Conservation (phyloP, 2,113 vertebrate species). For the Zosterops hypoxanthus region DNA sequence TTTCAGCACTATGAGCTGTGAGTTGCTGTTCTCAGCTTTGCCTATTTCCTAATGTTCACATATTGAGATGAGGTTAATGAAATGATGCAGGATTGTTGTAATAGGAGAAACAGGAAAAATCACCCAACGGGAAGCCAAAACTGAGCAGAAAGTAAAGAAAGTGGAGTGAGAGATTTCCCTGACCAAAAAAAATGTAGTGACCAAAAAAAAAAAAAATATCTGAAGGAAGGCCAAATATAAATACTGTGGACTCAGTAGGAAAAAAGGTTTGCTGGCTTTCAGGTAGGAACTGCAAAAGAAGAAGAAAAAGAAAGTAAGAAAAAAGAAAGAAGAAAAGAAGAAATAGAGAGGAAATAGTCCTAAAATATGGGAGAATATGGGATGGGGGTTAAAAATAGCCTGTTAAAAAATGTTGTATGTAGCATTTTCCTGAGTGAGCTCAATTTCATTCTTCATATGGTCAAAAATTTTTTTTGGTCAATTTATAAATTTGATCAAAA, state of each 20-base stretch:
- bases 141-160: background rate
- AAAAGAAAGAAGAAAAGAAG: background rate
- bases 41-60: background rate
- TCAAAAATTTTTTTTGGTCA: background rate
- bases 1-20: background rate
- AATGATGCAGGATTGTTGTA: background rate
- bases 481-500: background rate
- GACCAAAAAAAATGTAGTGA: background rate
- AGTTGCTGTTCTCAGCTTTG: background rate
- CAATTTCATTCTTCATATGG: background rate
- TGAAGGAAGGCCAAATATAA: background rate
- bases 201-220: background rate
- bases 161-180: background rate
- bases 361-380: background rate
- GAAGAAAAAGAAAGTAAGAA: background rate
- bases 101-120: background rate
- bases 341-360: background rate
- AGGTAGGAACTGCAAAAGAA: background rate
- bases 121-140: background rate
- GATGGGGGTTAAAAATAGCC: rapidly evolving
- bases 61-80: background rate
- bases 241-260: background rate
- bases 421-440: background rate
- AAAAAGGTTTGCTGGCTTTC: background rate
- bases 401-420: background rate